phyloP scores from a whole-genome alignment of 2,888 invertebrate genomes.

The Erebia palarica region DNA sequence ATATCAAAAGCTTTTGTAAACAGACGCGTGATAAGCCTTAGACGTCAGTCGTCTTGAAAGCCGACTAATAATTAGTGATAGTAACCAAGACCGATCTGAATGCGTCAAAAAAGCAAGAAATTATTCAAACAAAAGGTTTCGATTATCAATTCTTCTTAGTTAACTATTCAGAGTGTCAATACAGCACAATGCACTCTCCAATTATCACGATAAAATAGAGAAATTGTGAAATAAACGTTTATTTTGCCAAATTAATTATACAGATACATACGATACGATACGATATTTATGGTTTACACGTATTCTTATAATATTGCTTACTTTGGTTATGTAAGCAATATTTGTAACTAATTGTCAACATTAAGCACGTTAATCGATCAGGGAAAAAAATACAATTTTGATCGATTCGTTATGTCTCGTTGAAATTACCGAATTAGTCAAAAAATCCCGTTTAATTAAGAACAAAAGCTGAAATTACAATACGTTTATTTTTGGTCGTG shows the following conservation, averaged over 20 bases:
- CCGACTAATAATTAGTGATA: no score
- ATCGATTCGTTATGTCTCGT: not conserved
- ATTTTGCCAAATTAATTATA: conserved; percentile 4
- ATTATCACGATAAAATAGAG: not conserved
- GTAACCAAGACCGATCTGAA: no score
- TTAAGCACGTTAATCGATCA: not conserved
- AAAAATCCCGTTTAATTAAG: not conserved
- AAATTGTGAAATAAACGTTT: conserved; percentile 4
- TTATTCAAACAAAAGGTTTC: not conserved
- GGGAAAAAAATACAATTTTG: not conserved
- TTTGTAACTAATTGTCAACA: no score
- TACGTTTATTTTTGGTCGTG: conserved; percentile 1
- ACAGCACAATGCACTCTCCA: not conserved
- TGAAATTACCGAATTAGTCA: not conserved
- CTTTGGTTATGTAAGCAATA: no score
- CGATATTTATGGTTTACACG: not conserved
- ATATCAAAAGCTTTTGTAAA: no score
- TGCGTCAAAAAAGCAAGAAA: not conserved
- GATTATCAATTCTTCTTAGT: not conserved
- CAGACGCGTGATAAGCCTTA: no score
- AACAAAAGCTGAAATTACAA: not conserved
- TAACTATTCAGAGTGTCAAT: not conserved
- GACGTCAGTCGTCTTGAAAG: no score
- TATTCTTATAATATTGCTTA: not conserved
- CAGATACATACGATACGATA: no score